Conservation (phyloP, 35 echinoderm and acorn worm species). For the Patiria miniata region DNA sequence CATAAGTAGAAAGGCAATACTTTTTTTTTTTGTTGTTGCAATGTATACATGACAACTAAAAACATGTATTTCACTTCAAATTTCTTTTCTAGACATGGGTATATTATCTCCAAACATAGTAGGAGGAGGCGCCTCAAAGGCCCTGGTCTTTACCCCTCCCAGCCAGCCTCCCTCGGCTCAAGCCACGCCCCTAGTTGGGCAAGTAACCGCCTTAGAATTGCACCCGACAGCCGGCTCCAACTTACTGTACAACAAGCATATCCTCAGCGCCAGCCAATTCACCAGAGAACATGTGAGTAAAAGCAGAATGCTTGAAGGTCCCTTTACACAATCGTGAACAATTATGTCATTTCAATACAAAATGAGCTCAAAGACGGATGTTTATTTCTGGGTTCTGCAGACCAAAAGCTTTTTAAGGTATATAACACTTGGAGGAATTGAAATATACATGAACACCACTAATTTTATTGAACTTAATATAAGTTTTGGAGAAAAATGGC, state of each 20-base stretch:
- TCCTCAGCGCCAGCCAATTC: slow-evolving; percentile 78
- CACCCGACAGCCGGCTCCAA: not conserved
- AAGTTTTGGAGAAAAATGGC: too few relatives aligned
- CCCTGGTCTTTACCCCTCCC: not conserved
- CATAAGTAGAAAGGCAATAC: too few relatives aligned
- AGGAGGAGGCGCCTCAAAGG: not conserved
- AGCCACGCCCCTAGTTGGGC: slow-evolving; percentile 15
- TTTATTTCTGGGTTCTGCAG: too few relatives aligned
- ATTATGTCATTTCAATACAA: too few relatives aligned
- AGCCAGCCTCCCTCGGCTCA: not conserved
- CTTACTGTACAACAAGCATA: slow-evolving; percentile 77
- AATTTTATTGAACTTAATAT: too few relatives aligned
- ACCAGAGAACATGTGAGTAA: slow-evolving; percentile 87
- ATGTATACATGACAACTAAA: too few relatives aligned
- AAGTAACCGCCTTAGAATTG: not conserved
- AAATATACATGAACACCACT: too few relatives aligned
- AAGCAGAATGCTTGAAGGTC: not conserved
- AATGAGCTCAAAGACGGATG: too few relatives aligned
- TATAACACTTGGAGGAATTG: too few relatives aligned
- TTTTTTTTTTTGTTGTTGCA: too few relatives aligned
- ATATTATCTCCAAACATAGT: slow-evolving; percentile 23
- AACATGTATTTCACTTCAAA: too few relatives aligned
- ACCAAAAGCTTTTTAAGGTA: too few relatives aligned
- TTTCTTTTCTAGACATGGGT: slow-evolving; percentile 1
- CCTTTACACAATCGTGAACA: not conserved